phyloP scores from a whole-genome alignment of 2,888 invertebrate genomes.

The Brenthis ino region DNA sequence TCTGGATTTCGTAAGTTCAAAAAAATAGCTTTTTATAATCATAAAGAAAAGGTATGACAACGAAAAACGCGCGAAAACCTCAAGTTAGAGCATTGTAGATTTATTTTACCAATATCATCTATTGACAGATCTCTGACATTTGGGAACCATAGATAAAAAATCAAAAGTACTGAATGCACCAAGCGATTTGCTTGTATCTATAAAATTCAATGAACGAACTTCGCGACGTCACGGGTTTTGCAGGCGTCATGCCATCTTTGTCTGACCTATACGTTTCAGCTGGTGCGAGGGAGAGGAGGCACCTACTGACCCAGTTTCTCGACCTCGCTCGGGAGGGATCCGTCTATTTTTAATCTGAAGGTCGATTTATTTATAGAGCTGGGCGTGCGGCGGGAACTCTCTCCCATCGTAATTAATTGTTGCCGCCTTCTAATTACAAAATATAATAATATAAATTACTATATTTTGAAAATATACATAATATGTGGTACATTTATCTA shows the following conservation, averaged over 20 bases:
- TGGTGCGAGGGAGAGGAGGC: conserved; percentile 54
- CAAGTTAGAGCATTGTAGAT: no score
- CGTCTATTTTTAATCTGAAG: conserved; percentile 82
- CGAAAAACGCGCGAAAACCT: no score
- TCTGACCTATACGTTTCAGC: conserved; percentile 42
- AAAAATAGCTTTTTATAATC: no score
- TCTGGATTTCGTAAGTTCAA: no score
- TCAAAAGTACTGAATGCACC: conserved; percentile 52
- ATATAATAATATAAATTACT: conserved; percentile 27
- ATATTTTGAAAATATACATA: neutral
- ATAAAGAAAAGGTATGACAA: no score
- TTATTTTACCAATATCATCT: no score
- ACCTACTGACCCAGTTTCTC: conserved; percentile 75
- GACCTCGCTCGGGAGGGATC: conserved; percentile 77
- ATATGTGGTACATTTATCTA: neutral
- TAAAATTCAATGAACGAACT: conserved; percentile 78
- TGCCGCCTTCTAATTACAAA: conserved; percentile 42
- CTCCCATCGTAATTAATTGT: conserved; percentile 47
- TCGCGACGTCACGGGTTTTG: conserved; percentile 71
- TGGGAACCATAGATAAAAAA: conserved; percentile 9
- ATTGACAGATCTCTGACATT: no score
- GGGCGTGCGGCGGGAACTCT: conserved; percentile 52
- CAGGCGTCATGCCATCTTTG: conserved; percentile 57
- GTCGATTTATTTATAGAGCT: conserved; percentile 78
- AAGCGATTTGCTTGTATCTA: conserved; percentile 54